Base-by-base conservation (phyloP, 2,888 invertebrate genomes). In the Corbicula japonica region DNA sequence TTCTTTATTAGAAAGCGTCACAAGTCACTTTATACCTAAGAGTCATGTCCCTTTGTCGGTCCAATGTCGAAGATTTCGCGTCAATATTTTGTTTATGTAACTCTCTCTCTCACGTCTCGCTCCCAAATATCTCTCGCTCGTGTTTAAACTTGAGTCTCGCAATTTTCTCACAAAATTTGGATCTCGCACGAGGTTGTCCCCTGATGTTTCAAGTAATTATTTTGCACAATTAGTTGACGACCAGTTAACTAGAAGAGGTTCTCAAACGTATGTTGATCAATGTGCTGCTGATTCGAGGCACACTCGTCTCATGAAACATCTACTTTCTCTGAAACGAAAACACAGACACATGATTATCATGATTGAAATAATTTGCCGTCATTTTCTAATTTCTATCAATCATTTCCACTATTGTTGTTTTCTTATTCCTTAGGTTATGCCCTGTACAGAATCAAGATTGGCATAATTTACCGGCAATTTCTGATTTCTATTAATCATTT, bases 31-130 rank as follows among this genome's bases (percentile, higher is more conserved):
- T 58, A 30, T 8, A 21, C 32, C 15, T 23, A 35, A 58, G 30
- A 58, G 58, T 35, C 2, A 3, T n/a, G 34, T 34, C 35, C 58
- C n/a, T 21, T 34, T n/a, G 35, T 58, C 58, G 21, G 34, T 35
- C 34, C 18, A 18, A 26, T 12, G 34, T 56, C 32, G n/a, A 32
- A 56, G 26, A 30, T 21, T 28, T 56, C 34, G 28, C 21, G 56
- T 56, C 56, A 66, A 38, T 66, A 54, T 66, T 52, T 66, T 23
- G 52, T 15, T 28, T 54, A 28, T 15, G 6, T 12, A n/a, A n/a
- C n/a, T n/a, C n/a, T n/a, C 52, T 38, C 65, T 65, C 65, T 66
- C 66, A 28, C 66, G 54, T 2, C 66, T 52, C 35, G 52, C 66
- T 66, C 65, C 52, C 65, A 32, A 63, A n/a, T 18, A 3, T 34